phyloP scores from a whole-genome alignment of 1,140 invertebrate genomes.

The Pseudomyrmex sp. region DNA sequence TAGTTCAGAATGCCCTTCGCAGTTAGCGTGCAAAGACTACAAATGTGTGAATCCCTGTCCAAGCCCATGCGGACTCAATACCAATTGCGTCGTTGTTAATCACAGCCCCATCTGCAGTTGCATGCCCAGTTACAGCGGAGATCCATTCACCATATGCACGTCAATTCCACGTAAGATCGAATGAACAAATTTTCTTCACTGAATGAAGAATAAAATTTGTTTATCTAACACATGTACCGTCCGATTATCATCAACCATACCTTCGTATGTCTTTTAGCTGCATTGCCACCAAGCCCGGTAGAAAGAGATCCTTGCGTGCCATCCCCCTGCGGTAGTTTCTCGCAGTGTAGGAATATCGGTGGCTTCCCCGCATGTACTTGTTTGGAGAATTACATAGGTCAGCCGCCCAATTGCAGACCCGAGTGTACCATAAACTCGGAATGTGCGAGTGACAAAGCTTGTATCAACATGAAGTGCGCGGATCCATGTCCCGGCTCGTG shows the following conservation, averaged over 20 bases:
- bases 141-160: slow-evolving; percentile 86
- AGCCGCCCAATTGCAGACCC: slow-evolving; percentile 89
- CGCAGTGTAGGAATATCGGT: slow-evolving; percentile 88
- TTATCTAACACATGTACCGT: background rate
- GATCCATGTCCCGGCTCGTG: slow-evolving; percentile 91
- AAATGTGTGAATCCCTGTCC: slow-evolving; percentile 88
- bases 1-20: slow-evolving; percentile 86
- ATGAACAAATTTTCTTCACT: background rate
- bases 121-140: slow-evolving; percentile 85
- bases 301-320: slow-evolving; percentile 87
- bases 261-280: slow-evolving; percentile 33
- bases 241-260: background rate
- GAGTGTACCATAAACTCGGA: slow-evolving; percentile 89
- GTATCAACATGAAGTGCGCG: slow-evolving; percentile 88
- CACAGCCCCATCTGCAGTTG: slow-evolving; percentile 88
- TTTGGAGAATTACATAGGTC: slow-evolving; percentile 87
- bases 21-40: slow-evolving; percentile 86
- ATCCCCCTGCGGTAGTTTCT: slow-evolving; percentile 90
- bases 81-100: slow-evolving; percentile 86
- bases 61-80: slow-evolving; percentile 87
- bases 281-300: slow-evolving; percentile 11
- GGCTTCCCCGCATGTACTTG: slow-evolving; percentile 89
- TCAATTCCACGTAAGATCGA: slow-evolving; percentile 68
- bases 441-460: slow-evolving; percentile 87
- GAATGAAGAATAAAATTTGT: slow-evolving; percentile 24